Conservation (phyloP, 2,113 vertebrate genomes). For the Nycticebus coucang region DNA sequence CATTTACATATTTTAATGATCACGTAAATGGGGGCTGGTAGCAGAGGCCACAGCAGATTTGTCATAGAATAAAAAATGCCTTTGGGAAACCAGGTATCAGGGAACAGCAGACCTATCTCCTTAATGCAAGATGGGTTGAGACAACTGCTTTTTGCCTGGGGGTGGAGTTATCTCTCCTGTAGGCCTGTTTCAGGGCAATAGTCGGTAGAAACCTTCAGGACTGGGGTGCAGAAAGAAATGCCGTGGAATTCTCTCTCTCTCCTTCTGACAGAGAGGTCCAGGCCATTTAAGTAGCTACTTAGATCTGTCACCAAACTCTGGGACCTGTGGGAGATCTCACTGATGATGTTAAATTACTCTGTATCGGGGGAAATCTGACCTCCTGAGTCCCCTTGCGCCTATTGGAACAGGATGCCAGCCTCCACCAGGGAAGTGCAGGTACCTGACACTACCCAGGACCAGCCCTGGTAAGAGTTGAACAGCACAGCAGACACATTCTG, state of each 20-base stretch:
- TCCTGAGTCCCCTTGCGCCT: not conserved
- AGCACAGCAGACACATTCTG: fast-evolving
- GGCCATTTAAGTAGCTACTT: not conserved
- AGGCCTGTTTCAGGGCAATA: no score
- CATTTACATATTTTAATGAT: slow-evolving; percentile 37
- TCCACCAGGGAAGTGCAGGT: not conserved
- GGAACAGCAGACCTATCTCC: not conserved
- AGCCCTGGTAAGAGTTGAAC: not conserved
- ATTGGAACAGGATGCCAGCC: not conserved
- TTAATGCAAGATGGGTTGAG: not conserved
- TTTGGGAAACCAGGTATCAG: not conserved
- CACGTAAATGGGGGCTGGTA: not conserved
- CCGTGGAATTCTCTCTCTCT: not conserved
- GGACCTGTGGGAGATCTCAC: not conserved
- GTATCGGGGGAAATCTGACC: not conserved
- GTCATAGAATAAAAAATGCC: not conserved
- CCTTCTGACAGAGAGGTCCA: not conserved
- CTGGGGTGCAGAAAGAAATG: not conserved
- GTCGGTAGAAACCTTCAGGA: not conserved
- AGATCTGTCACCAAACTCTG: not conserved
- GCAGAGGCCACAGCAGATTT: not conserved
- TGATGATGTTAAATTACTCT: not conserved
- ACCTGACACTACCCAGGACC: not conserved
- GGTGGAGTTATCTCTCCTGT: not conserved
- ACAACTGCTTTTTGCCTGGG: not conserved